Base-by-base conservation (phyloP, 2,888 invertebrate genomes). In the Polyommatus icarus region DNA sequence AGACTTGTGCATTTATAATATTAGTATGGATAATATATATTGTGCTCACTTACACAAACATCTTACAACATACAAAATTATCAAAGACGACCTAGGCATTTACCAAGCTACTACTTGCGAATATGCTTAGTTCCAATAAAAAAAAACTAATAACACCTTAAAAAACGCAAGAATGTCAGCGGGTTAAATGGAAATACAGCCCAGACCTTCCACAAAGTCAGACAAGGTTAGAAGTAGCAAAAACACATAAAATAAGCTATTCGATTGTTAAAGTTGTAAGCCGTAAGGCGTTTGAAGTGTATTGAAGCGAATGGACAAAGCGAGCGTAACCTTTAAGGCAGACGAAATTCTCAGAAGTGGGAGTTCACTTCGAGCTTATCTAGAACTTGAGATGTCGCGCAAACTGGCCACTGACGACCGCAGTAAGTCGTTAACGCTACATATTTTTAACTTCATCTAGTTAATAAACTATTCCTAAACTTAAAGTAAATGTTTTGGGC, bases 331-430 rank as follows among this genome's bases (percentile, higher is more conserved):
- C 54, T 75, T 54, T 54, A n/a, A 75, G 54, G 54, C 54, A 75
- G 75, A 75, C 75, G 18, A 75, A 75, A 54, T 75, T 75, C 54
- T 54, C 29, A 75, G 75, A 75, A 75, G 75, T 29, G 75, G 50
- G 54, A 75, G 75, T 75, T 54, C 12, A 29, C 50, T 75, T 50
- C 24, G 29, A 29, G 73, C 73, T 12, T 73, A 7, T 24, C 12
- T 8, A 32, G 24, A 50, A 24, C 6, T 54, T 20, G n/a, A 50
- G 24, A 29, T 4, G 8, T 18, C 54, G 15, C 29, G 54, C 75
- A 67, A 67, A 67, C 67, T 6, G 67, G 3, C 67, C 29, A 67
- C 67, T 10, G 67, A 67, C 15, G 1, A 29, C 4, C 29, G 12
- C 29, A 24, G 29, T 6, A 0, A 20, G 1, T 67, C 8, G 15